Conservation (phyloP, 2,113 vertebrate species). For the Xerus inauris region DNA sequence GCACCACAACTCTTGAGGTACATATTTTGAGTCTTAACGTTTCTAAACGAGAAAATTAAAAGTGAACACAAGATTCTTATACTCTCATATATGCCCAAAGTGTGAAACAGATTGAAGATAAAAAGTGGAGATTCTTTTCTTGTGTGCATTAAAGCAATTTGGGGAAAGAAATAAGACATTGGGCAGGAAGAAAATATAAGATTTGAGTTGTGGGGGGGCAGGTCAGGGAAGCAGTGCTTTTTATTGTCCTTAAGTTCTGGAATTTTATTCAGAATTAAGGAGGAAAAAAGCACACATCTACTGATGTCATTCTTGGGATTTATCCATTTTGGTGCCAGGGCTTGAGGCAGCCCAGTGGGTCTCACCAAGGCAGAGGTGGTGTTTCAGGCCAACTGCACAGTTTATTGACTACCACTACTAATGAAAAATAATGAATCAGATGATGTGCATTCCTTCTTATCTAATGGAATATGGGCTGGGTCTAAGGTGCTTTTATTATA, state of each 20-base stretch:
- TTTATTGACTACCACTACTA: background rate
- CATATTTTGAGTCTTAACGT: constrained; percentile 1
- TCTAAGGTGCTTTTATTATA: background rate
- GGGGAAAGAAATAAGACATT: constrained; percentile 42
- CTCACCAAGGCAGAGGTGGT: background rate
- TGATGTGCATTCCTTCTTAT: background rate
- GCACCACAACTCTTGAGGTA: constrained; percentile 40
- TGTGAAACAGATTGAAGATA: constrained; percentile 24
- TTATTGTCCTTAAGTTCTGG: background rate
- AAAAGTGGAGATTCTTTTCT: constrained; percentile 32
- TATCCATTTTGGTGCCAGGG: background rate
- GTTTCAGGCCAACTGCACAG: background rate
- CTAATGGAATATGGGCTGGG: background rate
- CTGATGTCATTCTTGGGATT: background rate
- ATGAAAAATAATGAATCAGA: background rate
- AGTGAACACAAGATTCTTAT: background rate
- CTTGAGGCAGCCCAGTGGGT: accelerated
- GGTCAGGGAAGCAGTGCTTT: background rate
- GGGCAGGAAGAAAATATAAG: constrained; percentile 8
- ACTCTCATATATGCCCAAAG: background rate
- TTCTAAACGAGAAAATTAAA: constrained; percentile 50
- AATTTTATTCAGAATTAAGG: constrained; percentile 56
- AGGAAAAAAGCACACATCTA: background rate
- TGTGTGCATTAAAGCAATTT: constrained; percentile 23
- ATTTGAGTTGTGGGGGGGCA: too few species aligned